Evolutionary conservation across 1,140 invertebrate genomes (phyloP).

Genomic region (Trinorchestia longiramus): DNA sequence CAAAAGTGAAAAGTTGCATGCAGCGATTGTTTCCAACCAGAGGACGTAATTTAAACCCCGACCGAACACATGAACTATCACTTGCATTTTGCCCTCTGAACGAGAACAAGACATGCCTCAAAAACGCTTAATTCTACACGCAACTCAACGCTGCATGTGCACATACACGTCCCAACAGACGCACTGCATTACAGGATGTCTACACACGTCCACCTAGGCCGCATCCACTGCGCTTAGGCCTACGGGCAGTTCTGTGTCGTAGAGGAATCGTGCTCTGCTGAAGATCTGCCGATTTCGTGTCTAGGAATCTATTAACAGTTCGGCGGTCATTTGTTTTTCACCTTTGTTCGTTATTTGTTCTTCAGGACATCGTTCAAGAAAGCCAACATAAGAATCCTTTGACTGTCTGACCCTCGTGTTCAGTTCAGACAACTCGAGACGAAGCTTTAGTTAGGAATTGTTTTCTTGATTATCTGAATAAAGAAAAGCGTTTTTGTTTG

Average conservation of each 20-base stretch:
- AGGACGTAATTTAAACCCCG: too few species aligned
- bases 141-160: not conserved
- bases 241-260: not conserved
- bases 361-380: slow-evolving; percentile 1
- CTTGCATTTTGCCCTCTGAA: too few species aligned
- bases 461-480: not conserved
- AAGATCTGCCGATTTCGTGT: slow-evolving; percentile 2
- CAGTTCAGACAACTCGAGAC: not conserved
- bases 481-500: not conserved
- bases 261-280: slow-evolving; percentile 3
- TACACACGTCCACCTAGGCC: not conserved
- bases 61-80: too few species aligned
- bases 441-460: not conserved
- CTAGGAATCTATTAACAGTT: slow-evolving; percentile 17
- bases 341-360: slow-evolving; percentile 11
- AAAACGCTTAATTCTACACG: too few species aligned
- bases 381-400: not conserved
- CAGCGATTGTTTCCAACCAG: too few species aligned
- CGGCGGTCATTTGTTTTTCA: slow-evolving; percentile 1
- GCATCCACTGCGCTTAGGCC: not conserved
- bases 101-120: too few species aligned
- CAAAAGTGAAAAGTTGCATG: too few species aligned
- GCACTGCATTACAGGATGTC: not conserved
- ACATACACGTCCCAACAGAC: not conserved
- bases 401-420: not conserved